A percentile compares a stretch with the other conserved stretches of the same genome.
These are phyloP conservation scores for Cladorhizidae sp. DNA, from an alignment of 37 sponge, comb jelly and placozoan species.

Conservation along the genomic window DNA sequence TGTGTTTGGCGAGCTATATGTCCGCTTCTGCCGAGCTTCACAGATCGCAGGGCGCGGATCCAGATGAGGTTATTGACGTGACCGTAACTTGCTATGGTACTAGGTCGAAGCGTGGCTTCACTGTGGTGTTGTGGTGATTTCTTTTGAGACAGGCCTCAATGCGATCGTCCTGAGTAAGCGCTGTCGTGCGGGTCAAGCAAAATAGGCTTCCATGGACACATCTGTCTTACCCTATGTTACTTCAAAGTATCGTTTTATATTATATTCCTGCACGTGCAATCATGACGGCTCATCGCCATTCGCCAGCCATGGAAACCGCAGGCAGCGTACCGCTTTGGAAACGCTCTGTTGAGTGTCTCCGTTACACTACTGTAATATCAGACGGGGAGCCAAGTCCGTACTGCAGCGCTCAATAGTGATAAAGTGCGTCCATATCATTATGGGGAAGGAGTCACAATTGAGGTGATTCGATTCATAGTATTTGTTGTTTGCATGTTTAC, in stretches of 20 bases:
- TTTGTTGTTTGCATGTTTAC: too few species aligned
- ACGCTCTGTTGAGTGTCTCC: conserved; percentile 3
- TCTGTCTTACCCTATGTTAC: too few species aligned
- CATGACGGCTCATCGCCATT: conserved; percentile 24
- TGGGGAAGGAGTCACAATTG: too few species aligned
- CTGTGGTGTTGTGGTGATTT: conserved; percentile 6
- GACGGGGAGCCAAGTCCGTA: conserved; percentile 33
- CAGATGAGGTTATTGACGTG: too few species aligned
- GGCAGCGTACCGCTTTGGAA: too few species aligned
- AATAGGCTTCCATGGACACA: too few species aligned
- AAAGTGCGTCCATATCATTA: too few species aligned
- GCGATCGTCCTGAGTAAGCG: not conserved
- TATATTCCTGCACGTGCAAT: not conserved
- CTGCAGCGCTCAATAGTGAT: not conserved
- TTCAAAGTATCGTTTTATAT: too few species aligned
- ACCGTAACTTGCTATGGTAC: too few species aligned
- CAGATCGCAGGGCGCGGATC: not conserved
- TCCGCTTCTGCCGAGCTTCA: too few species aligned
- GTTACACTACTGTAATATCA: conserved; percentile 12
- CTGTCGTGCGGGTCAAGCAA: not conserved
- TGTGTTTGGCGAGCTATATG: too few species aligned
- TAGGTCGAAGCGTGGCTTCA: conserved; percentile 21
- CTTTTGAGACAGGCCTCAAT: not conserved
- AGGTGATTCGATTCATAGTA: too few species aligned
- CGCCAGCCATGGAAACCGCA: conserved; percentile 25